Base-by-base conservation (phyloP, 2,797 vertebrate species). In the Tokudaia tokunoshimensis region DNA sequence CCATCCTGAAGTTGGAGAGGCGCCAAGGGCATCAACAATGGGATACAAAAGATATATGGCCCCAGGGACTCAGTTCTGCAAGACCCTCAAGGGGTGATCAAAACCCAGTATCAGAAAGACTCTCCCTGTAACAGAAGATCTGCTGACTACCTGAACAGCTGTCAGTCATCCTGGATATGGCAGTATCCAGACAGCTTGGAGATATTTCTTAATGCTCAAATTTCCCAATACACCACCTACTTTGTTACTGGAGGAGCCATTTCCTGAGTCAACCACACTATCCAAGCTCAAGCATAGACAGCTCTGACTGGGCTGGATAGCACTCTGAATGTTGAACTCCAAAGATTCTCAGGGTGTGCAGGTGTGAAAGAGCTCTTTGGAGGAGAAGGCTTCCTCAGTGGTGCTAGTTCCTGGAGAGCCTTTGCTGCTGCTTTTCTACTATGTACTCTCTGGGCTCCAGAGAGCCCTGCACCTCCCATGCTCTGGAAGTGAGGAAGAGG, bases 291-390 rank as follows among this genome's bases (percentile, higher is more conserved):
- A 52, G 14, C 26, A 2, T 13, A 92, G 57, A 78, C 29, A 79
- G 50, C 52, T 67, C 7, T 7, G 11, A 37, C 81, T 87, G 85
- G 70, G 65, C 41, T 91, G 47, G 67, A 22, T 34, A 91, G 79
- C 67, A 70, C 74, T 59, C 52, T 15, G 41, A 93, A 70, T 96
- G 74, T 92, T 75, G 50, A 70, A 83, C 65, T 94, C 47, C 63
- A 72, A 24, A 82, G 89, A 94, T 82, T 89, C 47, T 79, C 88
- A 91, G 94, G 91, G 91, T 84, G 86, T 41, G 34, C 41, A 12
- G 26, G 44, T 65, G 20, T 89, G 74, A 85, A 86, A 41, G 81
- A 76, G n/a, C 44, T 50, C 91, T 70, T 89, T 91, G 59, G 72
- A 89, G 72, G 81, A n/a, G 15, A 50, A 55, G 72, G 86, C 82